A percentile compares a stretch with the other conserved stretches of the same genome.
These are phyloP conservation scores for Syngnathus acus DNA, from an alignment of 2,797 vertebrate species.

Conservation along the genomic window DNA sequence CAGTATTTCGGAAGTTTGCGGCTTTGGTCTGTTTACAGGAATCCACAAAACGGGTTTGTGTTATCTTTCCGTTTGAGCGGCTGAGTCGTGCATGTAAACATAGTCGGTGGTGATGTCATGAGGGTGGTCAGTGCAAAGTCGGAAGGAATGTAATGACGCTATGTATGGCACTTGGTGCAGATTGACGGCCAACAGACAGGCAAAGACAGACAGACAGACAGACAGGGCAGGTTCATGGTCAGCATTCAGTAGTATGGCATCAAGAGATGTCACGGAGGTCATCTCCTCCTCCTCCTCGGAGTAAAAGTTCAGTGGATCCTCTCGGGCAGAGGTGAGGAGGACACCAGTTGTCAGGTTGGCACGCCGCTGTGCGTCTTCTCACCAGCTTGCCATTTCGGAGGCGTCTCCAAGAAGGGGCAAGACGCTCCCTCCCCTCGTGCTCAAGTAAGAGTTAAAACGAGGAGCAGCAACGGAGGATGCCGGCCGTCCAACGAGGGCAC, in stretches of 20 bases:
- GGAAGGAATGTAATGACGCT: slow-evolving; percentile 71
- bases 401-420: slow-evolving; percentile 52
- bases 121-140: slow-evolving; percentile 63
- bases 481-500: background rate
- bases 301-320: slow-evolving; percentile 55
- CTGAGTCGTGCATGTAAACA: slow-evolving; percentile 40
- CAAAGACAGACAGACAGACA: slow-evolving; percentile 31
- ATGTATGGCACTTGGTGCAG: slow-evolving; percentile 76
- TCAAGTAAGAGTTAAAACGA: slow-evolving; percentile 31
- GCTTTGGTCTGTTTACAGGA: slow-evolving; percentile 5
- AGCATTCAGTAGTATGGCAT: slow-evolving; percentile 79
- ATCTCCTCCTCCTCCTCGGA: slow-evolving; percentile 7
- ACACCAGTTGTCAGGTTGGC: slow-evolving; percentile 31
- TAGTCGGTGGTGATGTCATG: slow-evolving; percentile 35
- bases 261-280: slow-evolving; percentile 29
- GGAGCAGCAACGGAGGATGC: slow-evolving; percentile 14
- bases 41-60: background rate
- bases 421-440: slow-evolving; percentile 50
- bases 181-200: slow-evolving; percentile 54
- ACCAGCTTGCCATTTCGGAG: slow-evolving; percentile 26
- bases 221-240: slow-evolving; percentile 56
- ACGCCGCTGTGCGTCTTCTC: slow-evolving; percentile 17
- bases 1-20: background rate
- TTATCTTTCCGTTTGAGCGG: background rate
- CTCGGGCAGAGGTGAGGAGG: slow-evolving; percentile 36